These are phyloP conservation scores for Elymnias hypermnestra DNA, from an alignment of 1,140 invertebrate genomes.

Conservation along the genomic window DNA sequence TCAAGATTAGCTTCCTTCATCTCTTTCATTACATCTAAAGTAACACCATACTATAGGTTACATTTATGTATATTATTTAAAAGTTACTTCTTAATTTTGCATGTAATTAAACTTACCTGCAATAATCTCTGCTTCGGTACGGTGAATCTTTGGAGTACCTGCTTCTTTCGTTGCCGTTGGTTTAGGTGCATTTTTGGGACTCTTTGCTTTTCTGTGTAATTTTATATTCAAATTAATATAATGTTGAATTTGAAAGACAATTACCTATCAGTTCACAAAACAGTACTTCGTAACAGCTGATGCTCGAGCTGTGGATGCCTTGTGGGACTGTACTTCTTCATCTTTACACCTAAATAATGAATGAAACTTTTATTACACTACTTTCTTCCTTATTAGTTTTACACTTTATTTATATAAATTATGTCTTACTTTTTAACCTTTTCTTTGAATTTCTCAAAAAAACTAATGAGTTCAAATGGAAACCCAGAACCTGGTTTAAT, in stretches of 20 bases:
- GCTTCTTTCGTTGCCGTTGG: constrained; percentile 20
- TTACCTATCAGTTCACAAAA: constrained; percentile 2
- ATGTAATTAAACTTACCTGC: too few species aligned
- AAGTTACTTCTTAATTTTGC: neutral
- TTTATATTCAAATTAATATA: neutral
- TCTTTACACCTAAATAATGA: constrained; percentile 36
- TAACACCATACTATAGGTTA: too few species aligned
- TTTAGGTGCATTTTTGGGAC: constrained; percentile 34
- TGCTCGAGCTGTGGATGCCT: constrained; percentile 21
- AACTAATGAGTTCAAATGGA: constrained; percentile 42
- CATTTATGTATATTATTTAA: too few species aligned
- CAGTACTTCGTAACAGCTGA: constrained; percentile 30
- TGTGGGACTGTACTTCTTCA: constrained; percentile 36
- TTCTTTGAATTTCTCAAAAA: constrained; percentile 42
- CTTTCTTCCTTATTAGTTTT: neutral
- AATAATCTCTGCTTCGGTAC: constrained; percentile 57
- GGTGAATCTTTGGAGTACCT: constrained; percentile 28
- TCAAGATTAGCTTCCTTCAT: constrained; percentile 47
- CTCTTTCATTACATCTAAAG: constrained; percentile 48
- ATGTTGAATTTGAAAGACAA: neutral
- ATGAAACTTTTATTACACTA: too few species aligned
- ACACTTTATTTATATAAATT: constrained; percentile 4
- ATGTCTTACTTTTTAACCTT: constrained; percentile 41
- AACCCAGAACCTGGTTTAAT: constrained; percentile 43
- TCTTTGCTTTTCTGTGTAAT: constrained; percentile 40